Base-by-base conservation (phyloP, 2,113 vertebrate genomes). In the Sminthopsis crassicaudata region DNA sequence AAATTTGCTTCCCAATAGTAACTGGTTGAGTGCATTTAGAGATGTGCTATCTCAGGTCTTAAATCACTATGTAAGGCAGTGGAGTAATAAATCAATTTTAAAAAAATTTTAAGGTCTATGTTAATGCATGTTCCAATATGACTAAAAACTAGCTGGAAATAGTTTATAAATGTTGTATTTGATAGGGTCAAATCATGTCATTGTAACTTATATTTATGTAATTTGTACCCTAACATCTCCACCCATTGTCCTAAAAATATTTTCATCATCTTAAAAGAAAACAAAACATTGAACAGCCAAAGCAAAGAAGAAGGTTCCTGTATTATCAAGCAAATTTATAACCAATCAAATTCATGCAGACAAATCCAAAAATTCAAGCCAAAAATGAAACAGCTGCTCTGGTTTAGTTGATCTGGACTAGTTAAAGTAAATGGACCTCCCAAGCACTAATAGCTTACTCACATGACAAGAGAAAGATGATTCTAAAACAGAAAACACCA, bases 261-360 rank as follows among this genome's bases (percentile, higher is more conserved):
- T 84, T 84, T 42, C 42, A 84, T 19, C 67, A 42, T 42, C 67
- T 84, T 84, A 84, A 84, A 84, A 84, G 36, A 76, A 76, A 76
- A 76, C 16, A 76, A 76, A 76, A 76, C 60, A 76, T 7, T 42
- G 91, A 27, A 51, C 76, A 92, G 89, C 91, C 93, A 95, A 95
- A 22, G 55, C 48, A 90, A 57, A 90, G 12, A 94, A 52, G 96
- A 93, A 57, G 89, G 36, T 36, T 57, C 91, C 30, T 96, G 48
- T 90, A 91, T 91, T 94, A 95, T 93, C 95, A 96, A 94, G 91
- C 30, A 54, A 91, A 94, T 94, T 96, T 96, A 93, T 60, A 96
- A 95, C 93, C 46, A 84, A 96, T 46, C 90, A 96, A 52, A 94
- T 93, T 94, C 54, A 92, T 26, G 46, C 94, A 67, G 16, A 94